These are phyloP conservation scores for Xestoiulus laeticollis DNA, from an alignment of 2,888 invertebrate species.

Conservation along the genomic window DNA sequence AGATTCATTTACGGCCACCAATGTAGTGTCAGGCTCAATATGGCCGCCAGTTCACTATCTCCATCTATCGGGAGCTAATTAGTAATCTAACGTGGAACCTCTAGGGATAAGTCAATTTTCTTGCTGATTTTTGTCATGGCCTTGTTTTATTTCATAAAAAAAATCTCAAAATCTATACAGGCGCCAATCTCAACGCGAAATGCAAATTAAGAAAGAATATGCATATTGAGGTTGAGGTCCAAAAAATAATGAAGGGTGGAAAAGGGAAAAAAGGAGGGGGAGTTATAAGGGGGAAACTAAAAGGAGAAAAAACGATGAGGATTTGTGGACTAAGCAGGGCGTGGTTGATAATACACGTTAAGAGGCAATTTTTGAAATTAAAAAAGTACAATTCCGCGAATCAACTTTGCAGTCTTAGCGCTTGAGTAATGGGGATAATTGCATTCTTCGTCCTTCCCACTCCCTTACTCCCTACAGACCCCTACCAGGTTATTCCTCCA, in stretches of 20 bases:
- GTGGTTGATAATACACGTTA: conserved; percentile 10
- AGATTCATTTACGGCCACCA: neutral
- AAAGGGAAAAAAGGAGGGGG: neutral
- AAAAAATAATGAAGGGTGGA: neutral
- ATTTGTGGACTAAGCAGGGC: conserved; percentile 20
- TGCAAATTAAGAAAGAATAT: conserved; percentile 8
- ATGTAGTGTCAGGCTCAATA: neutral
- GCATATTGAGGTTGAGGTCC: neutral
- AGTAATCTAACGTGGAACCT: neutral
- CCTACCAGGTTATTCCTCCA: neutral
- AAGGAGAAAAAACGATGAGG: neutral
- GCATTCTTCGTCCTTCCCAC: neutral
- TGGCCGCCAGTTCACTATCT: neutral
- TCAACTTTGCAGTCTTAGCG: conserved; percentile 20
- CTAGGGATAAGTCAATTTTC: neutral
- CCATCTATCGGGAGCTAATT: neutral
- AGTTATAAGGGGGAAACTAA: neutral
- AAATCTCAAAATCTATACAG: neutral
- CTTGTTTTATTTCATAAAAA: neutral
- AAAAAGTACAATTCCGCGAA: conserved; percentile 4
- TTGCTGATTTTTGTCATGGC: conserved; percentile 1
- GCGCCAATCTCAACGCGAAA: conserved; percentile 12
- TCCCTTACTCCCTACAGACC: neutral
- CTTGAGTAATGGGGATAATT: neutral
- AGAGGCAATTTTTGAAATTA: conserved; percentile 26